Evolutionary conservation across 2,888 invertebrate genomes (phyloP), one percentile per base, ranked within the genome.

Genomic region (Xylophagus ater): DNA sequence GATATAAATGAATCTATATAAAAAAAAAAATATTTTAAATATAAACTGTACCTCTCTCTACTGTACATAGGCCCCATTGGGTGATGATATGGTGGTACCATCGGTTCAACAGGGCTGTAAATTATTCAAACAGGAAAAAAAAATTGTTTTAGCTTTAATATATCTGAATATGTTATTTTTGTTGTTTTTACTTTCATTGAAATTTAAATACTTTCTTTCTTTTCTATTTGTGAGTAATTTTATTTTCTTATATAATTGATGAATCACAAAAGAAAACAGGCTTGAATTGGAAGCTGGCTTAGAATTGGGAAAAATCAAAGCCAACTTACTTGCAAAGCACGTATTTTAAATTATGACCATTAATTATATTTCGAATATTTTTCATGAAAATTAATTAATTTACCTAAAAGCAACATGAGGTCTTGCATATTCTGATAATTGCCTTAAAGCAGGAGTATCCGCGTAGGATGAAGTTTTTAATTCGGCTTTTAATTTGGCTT

Each of bases 381-480:
- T 32, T n/a, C 20, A 17, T 24, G 41, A 41, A 44, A 40, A 34
- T 26, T 18, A 39, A 35, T 26, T 37, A n/a, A 45, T 47, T 44
- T 51, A 65, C 65, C 90, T 70, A 71, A 89, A 89, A 8, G 88
- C 88, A 34, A 86, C 85, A 60, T 93, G 93, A 0, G 94, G 93
- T 49, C 93, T 71, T 6, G 92, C 92, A 60, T 93, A 93, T 60
- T 94, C 94, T 1, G 82, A 78, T 52, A 96, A 69, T 60, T 93
- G 92, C 25, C 93, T 72, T 44, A 96, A 67, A 2, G 94, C 93
- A 1, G 94, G 93, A 0, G 94, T 93, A 58, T 94, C 93, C 3
- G 84, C 81, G 58, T 88, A 90, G n/a, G n/a, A n/a, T 1, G 87
- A 86, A 2, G 87, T 86, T 58, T 88, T 88, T 5, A 78, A 72